A percentile compares a stretch with the other conserved stretches of the same genome.
Evolutionary conservation across 2,797 vertebrate species (phyloP).

Genomic region (Melanotaenia maccullochi): DNA sequence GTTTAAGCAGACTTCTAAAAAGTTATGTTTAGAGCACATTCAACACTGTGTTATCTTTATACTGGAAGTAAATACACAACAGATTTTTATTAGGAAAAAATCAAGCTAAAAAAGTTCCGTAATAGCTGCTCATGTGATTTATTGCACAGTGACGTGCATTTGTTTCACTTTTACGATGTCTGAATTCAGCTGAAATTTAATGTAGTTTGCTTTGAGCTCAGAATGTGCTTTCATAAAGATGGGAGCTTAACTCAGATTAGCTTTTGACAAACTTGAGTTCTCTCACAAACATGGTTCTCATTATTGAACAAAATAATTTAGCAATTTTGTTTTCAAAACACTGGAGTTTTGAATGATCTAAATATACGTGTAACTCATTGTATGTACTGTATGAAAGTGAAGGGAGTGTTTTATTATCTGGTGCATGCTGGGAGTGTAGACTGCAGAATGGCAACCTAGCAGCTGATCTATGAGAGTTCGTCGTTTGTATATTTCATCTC

Average conservation of each 20-base stretch:
- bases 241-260: neutral
- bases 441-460: constrained; percentile 23
- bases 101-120: neutral
- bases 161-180: neutral
- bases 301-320: constrained; percentile 8
- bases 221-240: neutral
- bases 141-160: constrained; percentile 1
- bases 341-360: neutral
- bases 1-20: neutral
- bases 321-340: constrained; percentile 7
- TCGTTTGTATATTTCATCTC: constrained; percentile 32
- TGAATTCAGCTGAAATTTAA: constrained; percentile 3
- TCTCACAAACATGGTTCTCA: neutral
- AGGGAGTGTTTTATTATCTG: constrained; percentile 10
- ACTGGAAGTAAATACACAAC: neutral
- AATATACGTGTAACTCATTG: constrained; percentile 14
- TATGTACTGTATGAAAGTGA: constrained; percentile 17
- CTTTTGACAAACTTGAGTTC: neutral
- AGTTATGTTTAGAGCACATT: neutral
- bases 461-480: constrained; percentile 23
- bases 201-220: neutral
- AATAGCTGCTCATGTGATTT: neutral
- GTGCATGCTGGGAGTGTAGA: constrained; percentile 4
- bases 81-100: neutral
- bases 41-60: neutral